phyloP scores from a whole-genome alignment of 2,797 vertebrate genomes.

The Melanotaenia trifasciata region DNA sequence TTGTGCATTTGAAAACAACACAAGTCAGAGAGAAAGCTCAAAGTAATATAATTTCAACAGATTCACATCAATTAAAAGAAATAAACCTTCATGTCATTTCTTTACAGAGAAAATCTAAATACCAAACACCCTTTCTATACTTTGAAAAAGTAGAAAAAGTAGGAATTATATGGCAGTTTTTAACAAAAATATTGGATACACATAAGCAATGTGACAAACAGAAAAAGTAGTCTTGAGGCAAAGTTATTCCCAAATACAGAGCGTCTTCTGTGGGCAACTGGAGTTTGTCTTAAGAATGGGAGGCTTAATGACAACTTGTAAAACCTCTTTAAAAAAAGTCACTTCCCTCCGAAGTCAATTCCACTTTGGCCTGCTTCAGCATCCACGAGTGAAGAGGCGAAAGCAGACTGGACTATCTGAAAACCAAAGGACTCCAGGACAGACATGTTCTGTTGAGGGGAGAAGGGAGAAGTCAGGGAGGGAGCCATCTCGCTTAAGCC shows the following conservation, averaged over 20 bases:
- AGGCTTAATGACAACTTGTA: slow-evolving; percentile 27
- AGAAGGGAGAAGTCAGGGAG: slow-evolving; percentile 91
- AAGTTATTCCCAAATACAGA: slow-evolving; percentile 70
- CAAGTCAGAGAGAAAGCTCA: slow-evolving; percentile 27
- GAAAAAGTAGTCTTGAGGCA: slow-evolving; percentile 75
- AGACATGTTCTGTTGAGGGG: slow-evolving; percentile 99
- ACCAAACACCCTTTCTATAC: slow-evolving; percentile 45
- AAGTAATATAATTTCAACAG: slow-evolving; percentile 52
- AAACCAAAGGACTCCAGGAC: slow-evolving; percentile 98
- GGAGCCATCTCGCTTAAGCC: slow-evolving; percentile 89
- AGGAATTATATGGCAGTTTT: slow-evolving; percentile 71
- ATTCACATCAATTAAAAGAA: slow-evolving; percentile 46
- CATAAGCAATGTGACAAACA: slow-evolving; percentile 63
- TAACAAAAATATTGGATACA: slow-evolving; percentile 65
- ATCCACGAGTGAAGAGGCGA: slow-evolving; percentile 96
- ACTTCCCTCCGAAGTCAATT: slow-evolving; percentile 94
- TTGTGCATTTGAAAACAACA: slow-evolving; percentile 47
- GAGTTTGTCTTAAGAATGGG: slow-evolving; percentile 57
- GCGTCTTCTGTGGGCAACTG: slow-evolving; percentile 49
- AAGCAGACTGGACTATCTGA: slow-evolving; percentile 99
- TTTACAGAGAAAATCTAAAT: slow-evolving; percentile 49
- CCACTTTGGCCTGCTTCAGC: slow-evolving; percentile 93
- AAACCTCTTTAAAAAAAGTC: slow-evolving; percentile 63
- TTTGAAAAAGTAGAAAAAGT: slow-evolving; percentile 70
- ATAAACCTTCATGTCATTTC: slow-evolving; percentile 54